phyloP scores from a whole-genome alignment of 1,140 invertebrate species.

The Goniozus legneri region DNA sequence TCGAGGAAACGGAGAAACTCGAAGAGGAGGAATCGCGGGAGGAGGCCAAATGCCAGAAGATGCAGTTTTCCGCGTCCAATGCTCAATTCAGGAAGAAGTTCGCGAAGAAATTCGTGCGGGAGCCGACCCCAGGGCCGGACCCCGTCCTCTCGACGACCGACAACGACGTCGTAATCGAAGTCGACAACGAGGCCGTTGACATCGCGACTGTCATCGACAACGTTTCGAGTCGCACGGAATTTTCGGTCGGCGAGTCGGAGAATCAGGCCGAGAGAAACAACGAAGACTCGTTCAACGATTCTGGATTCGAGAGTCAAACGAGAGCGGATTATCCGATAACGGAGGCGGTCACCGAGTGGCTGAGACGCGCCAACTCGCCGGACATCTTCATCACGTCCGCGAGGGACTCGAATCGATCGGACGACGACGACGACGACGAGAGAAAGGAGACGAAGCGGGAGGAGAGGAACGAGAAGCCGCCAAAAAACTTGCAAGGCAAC shows the following conservation, averaged over 20 bases:
- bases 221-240: no score
- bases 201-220: no score
- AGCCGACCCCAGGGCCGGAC: no score
- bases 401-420: constrained; percentile 22
- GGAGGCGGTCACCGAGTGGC: constrained; percentile 50
- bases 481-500: constrained; percentile 60
- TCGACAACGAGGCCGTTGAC: not conserved
- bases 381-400: constrained; percentile 34
- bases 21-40: no score
- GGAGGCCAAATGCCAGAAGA: no score
- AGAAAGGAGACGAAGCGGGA: constrained; percentile 20
- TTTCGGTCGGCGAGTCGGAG: no score
- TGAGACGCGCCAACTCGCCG: constrained; percentile 38
- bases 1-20: no score
- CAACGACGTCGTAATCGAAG: not conserved
- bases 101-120: no score
- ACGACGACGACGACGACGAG: constrained; percentile 28
- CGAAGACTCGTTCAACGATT: constrained; percentile 36
- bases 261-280: no score
- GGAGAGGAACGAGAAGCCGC: constrained; percentile 31
- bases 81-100: no score
- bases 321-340: constrained; percentile 40
- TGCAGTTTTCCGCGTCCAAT: no score
- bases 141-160: no score
- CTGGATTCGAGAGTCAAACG: constrained; percentile 39